phyloP scores from a whole-genome alignment of 30 jellyfish, hydroid and myxozoan genomes.

The Aurelia sp. region DNA sequence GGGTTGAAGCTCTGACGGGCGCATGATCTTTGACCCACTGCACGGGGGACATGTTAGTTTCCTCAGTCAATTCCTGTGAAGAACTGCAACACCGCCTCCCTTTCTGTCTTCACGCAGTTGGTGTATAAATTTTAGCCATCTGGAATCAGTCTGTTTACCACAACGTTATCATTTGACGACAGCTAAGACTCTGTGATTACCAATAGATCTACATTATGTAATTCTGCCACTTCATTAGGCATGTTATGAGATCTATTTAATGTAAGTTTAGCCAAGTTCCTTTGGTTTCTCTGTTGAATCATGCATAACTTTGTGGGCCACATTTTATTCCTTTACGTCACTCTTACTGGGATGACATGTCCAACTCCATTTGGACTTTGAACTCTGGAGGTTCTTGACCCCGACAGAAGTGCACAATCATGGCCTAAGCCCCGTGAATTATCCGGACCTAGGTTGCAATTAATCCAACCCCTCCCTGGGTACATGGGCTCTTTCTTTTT shows the following conservation, averaged over 20 bases:
- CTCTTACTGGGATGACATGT: slow-evolving; percentile 39
- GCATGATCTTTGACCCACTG: slow-evolving; percentile 7
- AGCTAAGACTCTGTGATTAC: slow-evolving; percentile 55
- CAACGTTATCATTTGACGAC: slow-evolving; percentile 27
- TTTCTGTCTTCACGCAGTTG: slow-evolving; percentile 38
- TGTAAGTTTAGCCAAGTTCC: slow-evolving; percentile 23
- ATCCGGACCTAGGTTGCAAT: slow-evolving; percentile 1
- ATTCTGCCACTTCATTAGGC: slow-evolving; percentile 43
- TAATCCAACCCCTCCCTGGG: too few species aligned
- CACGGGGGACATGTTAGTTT: too few species aligned
- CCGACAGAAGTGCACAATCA: not conserved
- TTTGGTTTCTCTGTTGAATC: slow-evolving; percentile 5
- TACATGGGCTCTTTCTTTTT: too few species aligned
- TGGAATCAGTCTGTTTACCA: slow-evolving; percentile 46
- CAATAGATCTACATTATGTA: slow-evolving; percentile 21
- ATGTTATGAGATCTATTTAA: slow-evolving; percentile 4
- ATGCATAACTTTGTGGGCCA: not conserved
- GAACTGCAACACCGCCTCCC: slow-evolving; percentile 48
- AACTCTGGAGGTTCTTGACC: slow-evolving; percentile 1
- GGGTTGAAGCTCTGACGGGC: too few species aligned
- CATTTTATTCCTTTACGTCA: slow-evolving; percentile 18
- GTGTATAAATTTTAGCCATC: slow-evolving; percentile 35
- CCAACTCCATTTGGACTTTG: slow-evolving; percentile 6
- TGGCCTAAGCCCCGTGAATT: slow-evolving; percentile 1
- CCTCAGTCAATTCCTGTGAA: too few species aligned